A percentile compares a stretch with the other conserved stretches of the same genome.
Evolutionary conservation across 2,113 vertebrate species (phyloP).

Genomic region (Suricata suricatta): DNA sequence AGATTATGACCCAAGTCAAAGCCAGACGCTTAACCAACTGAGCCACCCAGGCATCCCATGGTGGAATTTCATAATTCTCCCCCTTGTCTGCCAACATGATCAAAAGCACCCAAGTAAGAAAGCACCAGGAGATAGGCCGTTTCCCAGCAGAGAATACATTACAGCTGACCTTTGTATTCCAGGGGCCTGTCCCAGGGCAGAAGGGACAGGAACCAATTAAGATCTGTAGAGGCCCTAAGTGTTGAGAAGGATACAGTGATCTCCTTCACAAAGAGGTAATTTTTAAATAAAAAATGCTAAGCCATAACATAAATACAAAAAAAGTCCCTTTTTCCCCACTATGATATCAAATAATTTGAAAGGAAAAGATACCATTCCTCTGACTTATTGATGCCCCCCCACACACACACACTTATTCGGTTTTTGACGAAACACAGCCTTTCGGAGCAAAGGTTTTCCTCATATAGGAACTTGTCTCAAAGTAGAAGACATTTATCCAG

Average conservation of each 20-base stretch:
- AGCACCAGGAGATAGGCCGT: background rate
- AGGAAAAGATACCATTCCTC: background rate
- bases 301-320: background rate
- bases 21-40: too few relatives aligned
- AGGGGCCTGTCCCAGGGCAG: background rate
- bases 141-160: fast-evolving
- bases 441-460: background rate
- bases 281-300: background rate
- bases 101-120: background rate
- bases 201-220: background rate
- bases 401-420: too few relatives aligned
- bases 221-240: background rate
- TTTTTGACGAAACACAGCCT: background rate
- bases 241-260: background rate
- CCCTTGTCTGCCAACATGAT: background rate
- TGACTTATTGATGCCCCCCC: background rate
- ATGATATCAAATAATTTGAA: background rate
- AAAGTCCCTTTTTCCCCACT: background rate
- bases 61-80: background rate
- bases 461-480: background rate
- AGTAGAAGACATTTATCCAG: background rate
- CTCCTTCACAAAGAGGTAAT: background rate
- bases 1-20: too few relatives aligned
- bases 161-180: background rate
- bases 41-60: too few relatives aligned